Base-by-base conservation (phyloP, 2,888 invertebrate species). In the Drosophila seclusa region DNA sequence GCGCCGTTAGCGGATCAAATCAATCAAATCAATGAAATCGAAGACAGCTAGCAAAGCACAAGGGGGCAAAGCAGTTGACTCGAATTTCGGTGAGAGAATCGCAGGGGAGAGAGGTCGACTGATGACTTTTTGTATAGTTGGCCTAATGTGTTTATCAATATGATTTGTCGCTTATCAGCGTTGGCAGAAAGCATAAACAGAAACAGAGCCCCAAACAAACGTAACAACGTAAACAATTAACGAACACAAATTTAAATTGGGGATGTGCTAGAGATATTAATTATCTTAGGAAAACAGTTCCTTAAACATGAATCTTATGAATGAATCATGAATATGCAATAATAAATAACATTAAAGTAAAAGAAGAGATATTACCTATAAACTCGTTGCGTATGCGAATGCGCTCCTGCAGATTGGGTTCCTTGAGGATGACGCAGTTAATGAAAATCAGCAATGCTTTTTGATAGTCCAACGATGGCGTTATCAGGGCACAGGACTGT, bases 381-480 rank as follows among this genome's bases (percentile, higher is more conserved):
- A 99, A 98, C 94, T 99, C 99, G 92, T 98, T 98, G 89, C 99
- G 95, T 78, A 98, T 96, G 81, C 97, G 94, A 79, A 97, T 96
- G 89, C 99, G 95, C 91, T 98, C 98, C 80, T 97, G 96, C 77
- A 98, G 94, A 69, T 96, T 95, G 54, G 97, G 96, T 16, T 97
- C 97, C 27, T 98, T 97, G 91, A 98, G 97, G 93, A 99, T 97
- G 92, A 98, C 96, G 93, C 98, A 98, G 94, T 99, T 99, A 94
- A 99, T 95, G 94, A 99, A 98, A 66, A 98, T 98, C 91, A 99
- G 95, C 83, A 99, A 94, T 8, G 98, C 97, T 16, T 97, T 97
- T 94, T 97, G 97, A 94, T 99, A 99, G 93, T 98, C 98, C 62
- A 96, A 95, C 73, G 96, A 95, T 36, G 90, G 91, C 61, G 95